Conservation (phyloP, 2,113 vertebrate species). For the Ameiurus melas region DNA sequence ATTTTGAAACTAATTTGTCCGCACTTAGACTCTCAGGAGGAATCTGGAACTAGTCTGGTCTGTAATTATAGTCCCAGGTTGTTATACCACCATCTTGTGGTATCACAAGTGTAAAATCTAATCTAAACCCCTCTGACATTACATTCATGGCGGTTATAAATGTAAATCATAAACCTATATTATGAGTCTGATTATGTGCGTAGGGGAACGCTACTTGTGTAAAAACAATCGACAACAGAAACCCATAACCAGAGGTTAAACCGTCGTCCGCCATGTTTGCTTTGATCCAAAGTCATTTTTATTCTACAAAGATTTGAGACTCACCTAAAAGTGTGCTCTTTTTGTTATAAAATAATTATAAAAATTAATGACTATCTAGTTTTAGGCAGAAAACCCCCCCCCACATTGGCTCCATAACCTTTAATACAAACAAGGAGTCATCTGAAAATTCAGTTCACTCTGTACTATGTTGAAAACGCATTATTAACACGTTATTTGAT, state of each 20-base stretch:
- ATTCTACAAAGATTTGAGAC: neutral
- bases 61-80: neutral
- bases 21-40: too few species aligned
- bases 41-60: neutral
- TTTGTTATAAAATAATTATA: neutral
- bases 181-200: neutral
- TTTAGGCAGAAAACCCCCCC: fast-evolving
- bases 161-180: neutral
- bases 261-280: neutral
- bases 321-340: neutral
- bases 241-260: neutral
- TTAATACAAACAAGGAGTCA: neutral
- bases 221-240: neutral
- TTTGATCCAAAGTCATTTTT: neutral
- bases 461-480: too few species aligned
- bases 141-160: neutral
- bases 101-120: neutral
- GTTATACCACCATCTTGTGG: neutral
- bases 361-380: neutral
- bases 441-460: too few species aligned
- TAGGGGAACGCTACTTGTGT: neutral
- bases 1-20: neutral
- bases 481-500: too few species aligned
- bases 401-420: neutral
- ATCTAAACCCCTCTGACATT: neutral